phyloP scores from a whole-genome alignment of 2,888 invertebrate species.

The Muschampia plurimacula region DNA sequence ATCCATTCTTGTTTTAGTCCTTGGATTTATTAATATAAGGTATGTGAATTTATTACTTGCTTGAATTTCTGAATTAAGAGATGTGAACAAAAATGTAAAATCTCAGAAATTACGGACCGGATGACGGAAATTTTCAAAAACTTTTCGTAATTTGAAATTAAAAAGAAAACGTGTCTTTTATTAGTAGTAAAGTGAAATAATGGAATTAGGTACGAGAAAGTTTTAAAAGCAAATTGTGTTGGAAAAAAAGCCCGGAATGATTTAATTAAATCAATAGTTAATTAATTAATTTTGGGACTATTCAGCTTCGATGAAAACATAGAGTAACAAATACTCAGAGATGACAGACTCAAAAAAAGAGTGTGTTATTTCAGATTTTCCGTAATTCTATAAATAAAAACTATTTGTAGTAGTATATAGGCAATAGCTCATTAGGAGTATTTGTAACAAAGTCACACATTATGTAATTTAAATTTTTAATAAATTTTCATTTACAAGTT shows the following conservation, averaged over 20 bases:
- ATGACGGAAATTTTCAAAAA: not conserved
- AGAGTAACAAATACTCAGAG: conserved; percentile 14
- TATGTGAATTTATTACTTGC: not conserved
- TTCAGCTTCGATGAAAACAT: conserved; percentile 63
- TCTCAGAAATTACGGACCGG: not conserved
- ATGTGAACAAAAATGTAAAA: not conserved
- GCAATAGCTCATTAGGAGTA: too few species aligned
- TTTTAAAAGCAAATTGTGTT: conserved; percentile 24
- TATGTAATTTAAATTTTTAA: too few species aligned
- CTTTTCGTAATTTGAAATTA: not conserved
- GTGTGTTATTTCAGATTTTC: not conserved
- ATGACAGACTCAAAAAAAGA: not conserved
- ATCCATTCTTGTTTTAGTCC: not conserved
- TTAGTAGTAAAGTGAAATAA: conserved; percentile 29
- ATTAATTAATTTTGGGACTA: conserved; percentile 76
- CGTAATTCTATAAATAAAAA: too few species aligned
- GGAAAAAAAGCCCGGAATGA: conserved; percentile 55
- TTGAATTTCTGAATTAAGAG: not conserved
- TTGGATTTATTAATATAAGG: too few species aligned
- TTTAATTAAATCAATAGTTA: conserved; percentile 80
- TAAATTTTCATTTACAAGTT: too few species aligned
- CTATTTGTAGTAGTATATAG: too few species aligned
- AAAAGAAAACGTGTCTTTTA: conserved; percentile 21
- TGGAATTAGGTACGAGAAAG: conserved; percentile 32
- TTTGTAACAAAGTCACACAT: too few species aligned